phyloP scores from a whole-genome alignment of 1,140 invertebrate species.

The Drosophila kanapiae region DNA sequence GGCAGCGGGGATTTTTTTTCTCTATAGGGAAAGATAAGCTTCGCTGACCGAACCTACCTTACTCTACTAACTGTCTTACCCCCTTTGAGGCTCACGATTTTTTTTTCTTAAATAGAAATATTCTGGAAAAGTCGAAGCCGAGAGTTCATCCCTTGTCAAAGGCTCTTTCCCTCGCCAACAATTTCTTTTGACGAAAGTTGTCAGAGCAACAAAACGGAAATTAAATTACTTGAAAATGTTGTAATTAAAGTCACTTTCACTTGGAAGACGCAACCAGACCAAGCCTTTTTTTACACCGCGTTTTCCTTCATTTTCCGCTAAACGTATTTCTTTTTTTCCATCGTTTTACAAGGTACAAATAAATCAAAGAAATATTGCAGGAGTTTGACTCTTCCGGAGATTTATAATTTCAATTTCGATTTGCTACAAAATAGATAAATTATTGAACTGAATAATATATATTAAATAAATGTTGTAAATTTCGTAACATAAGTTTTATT shows the following conservation, averaged over 20 bases:
- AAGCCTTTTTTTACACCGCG: background rate
- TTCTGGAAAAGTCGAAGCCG: constrained; percentile 22
- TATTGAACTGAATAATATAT: background rate
- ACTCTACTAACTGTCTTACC: background rate
- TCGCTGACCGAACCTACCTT: constrained; percentile 17
- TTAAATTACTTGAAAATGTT: constrained; percentile 50
- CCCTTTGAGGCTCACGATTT: background rate
- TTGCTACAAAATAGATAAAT: background rate
- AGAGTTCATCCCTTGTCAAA: background rate
- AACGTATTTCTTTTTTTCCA: constrained; percentile 12
- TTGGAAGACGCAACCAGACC: constrained; percentile 3
- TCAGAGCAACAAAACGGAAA: constrained; percentile 54
- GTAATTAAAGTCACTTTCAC: constrained; percentile 55
- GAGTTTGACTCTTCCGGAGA: background rate
- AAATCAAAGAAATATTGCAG: too few species aligned
- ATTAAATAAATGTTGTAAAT: background rate
- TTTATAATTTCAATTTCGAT: background rate
- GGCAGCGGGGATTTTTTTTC: constrained; percentile 4
- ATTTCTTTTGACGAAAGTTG: constrained; percentile 52
- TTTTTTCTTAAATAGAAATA: constrained; percentile 5
- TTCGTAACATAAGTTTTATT: too few species aligned
- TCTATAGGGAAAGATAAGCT: constrained; percentile 4
- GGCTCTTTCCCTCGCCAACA: background rate
- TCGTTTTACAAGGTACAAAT: background rate
- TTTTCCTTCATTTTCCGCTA: constrained; percentile 7